Base-by-base conservation (phyloP, 2,797 vertebrate genomes). In the Sebastes glaucus region DNA sequence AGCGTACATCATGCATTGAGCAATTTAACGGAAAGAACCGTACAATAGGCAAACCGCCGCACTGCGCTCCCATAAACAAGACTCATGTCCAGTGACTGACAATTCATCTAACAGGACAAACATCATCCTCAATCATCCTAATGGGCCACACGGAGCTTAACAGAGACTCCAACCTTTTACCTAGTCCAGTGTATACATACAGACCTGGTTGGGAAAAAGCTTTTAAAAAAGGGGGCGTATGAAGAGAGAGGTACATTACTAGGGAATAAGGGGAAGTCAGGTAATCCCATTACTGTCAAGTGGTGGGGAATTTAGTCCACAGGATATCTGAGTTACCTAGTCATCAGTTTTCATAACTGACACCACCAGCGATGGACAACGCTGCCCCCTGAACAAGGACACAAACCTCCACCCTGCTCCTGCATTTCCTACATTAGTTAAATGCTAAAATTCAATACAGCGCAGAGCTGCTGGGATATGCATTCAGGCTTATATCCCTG, bases 121-220 rank as follows among this genome's bases (percentile, higher is more conserved):
- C 86, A 83, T 87, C 85, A 86, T 85, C 88, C 89, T 90, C 89
- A 93, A 93, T 94, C 91, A 94, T 84, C 88, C 86, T 93, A 93
- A 94, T 94, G 91, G 88, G 82, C 73, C 65, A 53, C 83, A 60
- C n/a, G 7, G 80, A 90, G 92, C 88, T 93, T 90, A 92, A 59
- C 77, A 60, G 61, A 77, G 82, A 78, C 32, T 73, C 82, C 72
- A 61, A 85, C 92, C 90, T 90, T 90, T 87, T 81, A 88, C 89
- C 92, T 35, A 62, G 53, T 42, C 66, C n/a, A 49, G 70, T 64
- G 59, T 72, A 71, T 75, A 75, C 75, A 78, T 61, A 49, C 75
- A 71, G 65, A 70, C 32, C 65, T 32, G 69, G 32, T 56, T 60
- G 38, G 20, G 25, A 78, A 52, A 52, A 23, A 22, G 65, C 42